Conservation (phyloP, 2,113 vertebrate species). For the Thunnus maccoyii region DNA sequence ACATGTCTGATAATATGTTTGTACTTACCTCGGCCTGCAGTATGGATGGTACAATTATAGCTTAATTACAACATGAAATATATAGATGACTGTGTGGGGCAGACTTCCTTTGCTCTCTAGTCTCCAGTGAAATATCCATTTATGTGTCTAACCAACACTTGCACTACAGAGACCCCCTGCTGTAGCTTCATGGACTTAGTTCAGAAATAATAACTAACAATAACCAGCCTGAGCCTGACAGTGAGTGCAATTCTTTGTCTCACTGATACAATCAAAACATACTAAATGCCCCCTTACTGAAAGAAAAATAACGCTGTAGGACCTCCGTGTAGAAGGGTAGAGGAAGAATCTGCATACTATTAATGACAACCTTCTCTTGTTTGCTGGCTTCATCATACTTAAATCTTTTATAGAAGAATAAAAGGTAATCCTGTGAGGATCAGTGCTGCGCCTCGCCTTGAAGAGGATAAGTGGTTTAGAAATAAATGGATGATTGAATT, state of each 20-base stretch:
- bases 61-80: background rate
- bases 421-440: conserved; percentile 47
- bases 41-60: no score
- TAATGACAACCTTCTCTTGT: background rate
- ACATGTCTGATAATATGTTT: background rate
- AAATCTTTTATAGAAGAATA: background rate
- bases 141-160: background rate
- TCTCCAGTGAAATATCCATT: conserved; percentile 1
- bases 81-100: background rate
- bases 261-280: background rate
- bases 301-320: background rate
- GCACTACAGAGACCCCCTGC: background rate
- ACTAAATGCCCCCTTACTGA: background rate
- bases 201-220: background rate
- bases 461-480: conserved; percentile 22
- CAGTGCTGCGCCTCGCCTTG: conserved; percentile 11
- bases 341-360: background rate
- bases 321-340: background rate
- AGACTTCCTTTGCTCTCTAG: background rate
- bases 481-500: conserved; percentile 17
- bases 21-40: background rate
- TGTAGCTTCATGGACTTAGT: background rate
- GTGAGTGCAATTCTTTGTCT: background rate
- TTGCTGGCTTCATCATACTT: background rate
- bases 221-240: background rate